Evolutionary conservation across 2,113 vertebrate genomes (phyloP).

Genomic region (Lanius ludovicianus): DNA sequence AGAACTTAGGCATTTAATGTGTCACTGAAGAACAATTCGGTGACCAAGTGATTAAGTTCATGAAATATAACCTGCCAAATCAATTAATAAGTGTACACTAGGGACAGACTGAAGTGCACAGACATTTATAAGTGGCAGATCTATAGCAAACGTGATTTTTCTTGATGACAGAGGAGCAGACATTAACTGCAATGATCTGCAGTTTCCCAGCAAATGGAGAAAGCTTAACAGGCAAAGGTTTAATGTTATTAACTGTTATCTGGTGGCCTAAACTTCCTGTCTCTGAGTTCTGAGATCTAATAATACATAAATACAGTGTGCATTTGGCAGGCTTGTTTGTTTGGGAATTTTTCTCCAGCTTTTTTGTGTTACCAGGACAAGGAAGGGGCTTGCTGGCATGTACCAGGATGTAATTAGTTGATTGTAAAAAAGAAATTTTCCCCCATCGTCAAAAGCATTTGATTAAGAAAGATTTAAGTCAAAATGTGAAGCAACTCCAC

Average conservation of each 20-base stretch:
- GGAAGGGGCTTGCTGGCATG: neutral
- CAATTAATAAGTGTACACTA: neutral
- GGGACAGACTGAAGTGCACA: neutral
- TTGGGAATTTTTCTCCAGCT: neutral
- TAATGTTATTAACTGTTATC: slow-evolving; percentile 13
- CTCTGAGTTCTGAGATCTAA: neutral
- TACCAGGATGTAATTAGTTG: neutral
- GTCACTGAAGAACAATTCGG: neutral
- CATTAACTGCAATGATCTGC: neutral
- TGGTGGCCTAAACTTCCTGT: neutral
- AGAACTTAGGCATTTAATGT: neutral
- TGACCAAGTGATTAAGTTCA: neutral
- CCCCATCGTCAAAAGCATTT: neutral
- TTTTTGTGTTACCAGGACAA: neutral
- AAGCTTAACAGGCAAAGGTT: neutral
- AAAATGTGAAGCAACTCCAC: neutral
- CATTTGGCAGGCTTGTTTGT: neutral
- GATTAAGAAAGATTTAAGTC: neutral
- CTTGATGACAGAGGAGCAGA: neutral
- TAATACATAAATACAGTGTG: neutral
- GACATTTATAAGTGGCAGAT: neutral
- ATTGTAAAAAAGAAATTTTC: neutral
- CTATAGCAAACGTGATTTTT: slow-evolving; percentile 23
- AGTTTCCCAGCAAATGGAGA: slow-evolving; percentile 17
- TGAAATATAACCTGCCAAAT: slow-evolving; percentile 15